A percentile compares a stretch with the other conserved stretches of the same genome.
Evolutionary conservation across 1,140 invertebrate genomes (phyloP).

Genomic region (Meloidogyne exigua): DNA sequence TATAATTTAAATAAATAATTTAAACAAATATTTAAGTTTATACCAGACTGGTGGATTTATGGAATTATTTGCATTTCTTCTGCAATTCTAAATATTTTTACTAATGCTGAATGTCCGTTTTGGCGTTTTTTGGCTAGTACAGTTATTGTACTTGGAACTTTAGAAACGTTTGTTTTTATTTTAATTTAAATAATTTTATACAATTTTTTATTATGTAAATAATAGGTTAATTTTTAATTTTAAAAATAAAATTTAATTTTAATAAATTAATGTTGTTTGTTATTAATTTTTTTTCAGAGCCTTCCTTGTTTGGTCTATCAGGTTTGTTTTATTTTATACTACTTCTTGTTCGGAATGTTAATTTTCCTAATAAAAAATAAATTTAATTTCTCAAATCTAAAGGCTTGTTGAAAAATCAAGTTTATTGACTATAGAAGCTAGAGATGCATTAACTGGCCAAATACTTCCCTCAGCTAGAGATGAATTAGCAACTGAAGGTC

Average conservation of each 20-base stretch:
- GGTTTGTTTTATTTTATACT: not conserved
- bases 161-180: slow-evolving; percentile 19
- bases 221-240: too few relatives aligned
- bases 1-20: not conserved
- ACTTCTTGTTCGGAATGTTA: too few relatives aligned
- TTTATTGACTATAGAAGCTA: not conserved
- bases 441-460: not conserved
- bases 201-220: too few relatives aligned
- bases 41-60: slow-evolving; percentile 27
- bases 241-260: not conserved
- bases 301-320: slow-evolving; percentile 28
- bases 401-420: slow-evolving; percentile 20
- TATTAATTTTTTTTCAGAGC: slow-evolving; percentile 3
- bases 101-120: slow-evolving; percentile 10
- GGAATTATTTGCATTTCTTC: slow-evolving; percentile 9
- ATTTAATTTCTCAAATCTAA: too few relatives aligned
- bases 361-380: too few relatives aligned
- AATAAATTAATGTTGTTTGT: too few relatives aligned
- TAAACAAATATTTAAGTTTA: not conserved
- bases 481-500: slow-evolving; percentile 21
- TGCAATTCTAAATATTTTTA: slow-evolving; percentile 13
- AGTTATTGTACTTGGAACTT: slow-evolving; percentile 23
- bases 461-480: not conserved
- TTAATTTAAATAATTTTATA: not conserved
- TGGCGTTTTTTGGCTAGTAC: slow-evolving; percentile 26